Conservation (phyloP, 2,888 invertebrate species). For the Pycnomerus fuliginosus region DNA sequence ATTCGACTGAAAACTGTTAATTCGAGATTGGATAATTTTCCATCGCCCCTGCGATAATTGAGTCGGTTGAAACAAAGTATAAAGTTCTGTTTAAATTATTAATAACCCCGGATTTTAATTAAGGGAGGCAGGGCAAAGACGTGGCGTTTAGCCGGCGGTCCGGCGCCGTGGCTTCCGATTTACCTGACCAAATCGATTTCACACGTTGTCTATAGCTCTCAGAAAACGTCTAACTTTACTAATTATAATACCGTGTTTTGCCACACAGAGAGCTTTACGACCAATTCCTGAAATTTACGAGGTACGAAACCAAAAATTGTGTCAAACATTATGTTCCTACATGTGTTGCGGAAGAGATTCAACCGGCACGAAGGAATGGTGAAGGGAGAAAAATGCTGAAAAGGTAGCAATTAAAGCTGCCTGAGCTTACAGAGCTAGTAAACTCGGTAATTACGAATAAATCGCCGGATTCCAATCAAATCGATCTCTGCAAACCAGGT, state of each 20-base stretch:
- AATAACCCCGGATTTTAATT: slow-evolving; percentile 43
- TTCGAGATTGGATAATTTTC: no score
- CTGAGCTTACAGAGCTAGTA: slow-evolving; percentile 32
- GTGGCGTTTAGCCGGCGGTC: slow-evolving; percentile 43
- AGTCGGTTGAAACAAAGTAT: slow-evolving; percentile 32
- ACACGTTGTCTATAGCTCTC: slow-evolving; percentile 41
- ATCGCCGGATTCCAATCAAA: slow-evolving; percentile 49
- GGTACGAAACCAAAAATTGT: no score
- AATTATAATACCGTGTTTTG: no score
- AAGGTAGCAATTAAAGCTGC: slow-evolving; percentile 45
- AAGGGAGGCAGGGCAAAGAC: slow-evolving; percentile 41
- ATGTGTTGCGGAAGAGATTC: no score
- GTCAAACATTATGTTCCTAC: no score
- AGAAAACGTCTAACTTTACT: slow-evolving; percentile 27
- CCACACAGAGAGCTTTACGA: no score
- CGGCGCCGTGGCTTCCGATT: slow-evolving; percentile 48
- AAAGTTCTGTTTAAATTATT: slow-evolving; percentile 38
- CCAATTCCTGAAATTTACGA: no score
- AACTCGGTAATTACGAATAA: slow-evolving; percentile 46
- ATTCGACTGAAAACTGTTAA: slow-evolving; percentile 33
- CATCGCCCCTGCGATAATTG: slow-evolving; percentile 14
- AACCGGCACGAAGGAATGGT: no score
- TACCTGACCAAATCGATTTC: slow-evolving; percentile 48
- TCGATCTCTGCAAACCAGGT: slow-evolving; percentile 47
- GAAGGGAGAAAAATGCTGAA: no score